These are phyloP conservation scores for Cryptomyrus ogoouensis DNA, from an alignment of 2,113 vertebrate species.

Conservation along the genomic window DNA sequence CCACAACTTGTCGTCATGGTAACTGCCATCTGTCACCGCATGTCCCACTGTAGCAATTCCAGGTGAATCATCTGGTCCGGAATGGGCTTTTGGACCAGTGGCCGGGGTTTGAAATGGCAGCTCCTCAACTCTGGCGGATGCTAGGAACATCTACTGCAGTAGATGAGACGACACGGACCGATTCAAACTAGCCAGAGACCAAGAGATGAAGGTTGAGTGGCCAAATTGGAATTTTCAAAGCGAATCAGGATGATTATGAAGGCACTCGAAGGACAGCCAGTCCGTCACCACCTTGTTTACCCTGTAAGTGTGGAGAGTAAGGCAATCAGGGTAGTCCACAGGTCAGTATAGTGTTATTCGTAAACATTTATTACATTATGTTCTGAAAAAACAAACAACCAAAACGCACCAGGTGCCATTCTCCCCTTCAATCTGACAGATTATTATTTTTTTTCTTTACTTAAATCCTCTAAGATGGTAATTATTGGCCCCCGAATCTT, in stretches of 20 bases:
- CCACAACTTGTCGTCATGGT: background rate
- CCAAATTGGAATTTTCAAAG: background rate
- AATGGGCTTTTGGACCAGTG: background rate
- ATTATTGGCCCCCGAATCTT: background rate
- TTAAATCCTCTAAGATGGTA: conserved; percentile 28
- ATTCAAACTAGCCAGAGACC: background rate
- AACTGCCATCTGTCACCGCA: background rate
- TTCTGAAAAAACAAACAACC: conserved; percentile 49
- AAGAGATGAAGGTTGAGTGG: background rate
- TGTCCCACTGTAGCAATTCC: background rate
- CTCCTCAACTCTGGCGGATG: background rate
- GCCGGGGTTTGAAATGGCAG: background rate
- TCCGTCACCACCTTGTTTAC: background rate
- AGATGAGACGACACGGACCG: background rate
- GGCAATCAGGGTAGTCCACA: background rate
- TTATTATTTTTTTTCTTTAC: conserved; percentile 18
- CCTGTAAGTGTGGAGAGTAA: background rate
- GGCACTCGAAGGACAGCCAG: background rate
- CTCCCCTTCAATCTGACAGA: background rate
- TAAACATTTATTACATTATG: conserved; percentile 71
- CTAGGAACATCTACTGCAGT: background rate
- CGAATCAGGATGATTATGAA: background rate
- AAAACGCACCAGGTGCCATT: background rate
- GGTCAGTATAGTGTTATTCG: conserved; percentile 54
- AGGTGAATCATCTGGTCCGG: background rate